Evolutionary conservation across 2,888 invertebrate genomes (phyloP).

Genomic region (Gryllus longicercus): DNA sequence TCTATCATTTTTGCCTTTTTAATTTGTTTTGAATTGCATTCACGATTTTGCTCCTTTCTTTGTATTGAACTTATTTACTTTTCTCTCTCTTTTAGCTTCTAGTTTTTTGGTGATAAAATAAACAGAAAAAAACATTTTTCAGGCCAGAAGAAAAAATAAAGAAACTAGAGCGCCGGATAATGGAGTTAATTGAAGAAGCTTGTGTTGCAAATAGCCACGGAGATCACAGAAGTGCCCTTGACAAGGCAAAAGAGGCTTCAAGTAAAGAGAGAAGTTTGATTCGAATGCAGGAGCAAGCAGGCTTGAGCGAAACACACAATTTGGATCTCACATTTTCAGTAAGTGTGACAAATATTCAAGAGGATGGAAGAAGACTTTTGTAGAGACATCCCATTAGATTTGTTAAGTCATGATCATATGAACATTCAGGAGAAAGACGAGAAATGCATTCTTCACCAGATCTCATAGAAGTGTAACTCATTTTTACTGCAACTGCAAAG

Average conservation of each 20-base stretch:
- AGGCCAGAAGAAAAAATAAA: constrained; percentile 72
- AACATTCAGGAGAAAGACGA: too few species aligned
- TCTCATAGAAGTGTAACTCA: too few species aligned
- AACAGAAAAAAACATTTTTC: neutral
- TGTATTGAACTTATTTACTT: too few species aligned
- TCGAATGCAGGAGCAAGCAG: constrained; percentile 86
- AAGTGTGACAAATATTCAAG: constrained; percentile 40
- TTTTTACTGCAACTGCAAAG: too few species aligned
- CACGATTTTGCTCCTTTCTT: too few species aligned
- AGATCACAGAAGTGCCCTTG: constrained; percentile 65
- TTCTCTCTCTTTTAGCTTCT: too few species aligned
- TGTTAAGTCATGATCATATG: too few species aligned
- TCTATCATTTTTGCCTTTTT: too few species aligned
- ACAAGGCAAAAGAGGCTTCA: constrained; percentile 95
- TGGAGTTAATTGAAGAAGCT: constrained; percentile 86
- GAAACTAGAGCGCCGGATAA: constrained; percentile 82
- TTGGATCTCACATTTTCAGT: constrained; percentile 94
- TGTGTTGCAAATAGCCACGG: constrained; percentile 66
- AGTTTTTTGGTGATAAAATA: too few species aligned
- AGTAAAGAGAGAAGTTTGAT: constrained; percentile 86
- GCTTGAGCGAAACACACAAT: constrained; percentile 85
- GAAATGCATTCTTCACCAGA: too few species aligned
- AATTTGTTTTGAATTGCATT: too few species aligned
- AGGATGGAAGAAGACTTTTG: neutral
- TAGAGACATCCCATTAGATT: too few species aligned